phyloP scores from a whole-genome alignment of 92 coral and sea anemone genomes.

The Heliopora coerulea region DNA sequence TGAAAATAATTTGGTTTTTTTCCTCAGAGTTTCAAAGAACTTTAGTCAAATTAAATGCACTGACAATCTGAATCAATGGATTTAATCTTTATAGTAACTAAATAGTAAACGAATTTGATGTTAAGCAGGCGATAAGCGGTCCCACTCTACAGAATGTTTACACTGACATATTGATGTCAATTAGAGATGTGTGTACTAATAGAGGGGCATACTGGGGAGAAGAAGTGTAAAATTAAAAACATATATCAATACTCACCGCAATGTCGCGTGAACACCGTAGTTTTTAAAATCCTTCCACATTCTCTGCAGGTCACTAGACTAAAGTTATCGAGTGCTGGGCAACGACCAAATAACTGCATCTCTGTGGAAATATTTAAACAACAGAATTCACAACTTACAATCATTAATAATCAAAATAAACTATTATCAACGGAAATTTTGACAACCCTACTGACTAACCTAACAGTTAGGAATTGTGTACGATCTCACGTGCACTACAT shows the following conservation, averaged over 20 bases:
- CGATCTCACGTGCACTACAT: not conserved
- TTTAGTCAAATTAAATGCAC: too few relatives aligned
- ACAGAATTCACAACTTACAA: too few relatives aligned
- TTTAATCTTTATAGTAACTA: too few relatives aligned
- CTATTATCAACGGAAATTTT: not conserved
- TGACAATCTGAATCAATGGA: too few relatives aligned
- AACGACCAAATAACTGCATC: conserved; percentile 88
- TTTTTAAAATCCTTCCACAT: conserved; percentile 82
- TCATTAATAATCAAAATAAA: conserved; percentile 4
- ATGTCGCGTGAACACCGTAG: conserved; percentile 75
- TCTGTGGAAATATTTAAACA: conserved; percentile 63
- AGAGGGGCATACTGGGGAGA: not conserved
- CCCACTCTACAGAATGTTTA: not conserved
- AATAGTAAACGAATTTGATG: not conserved
- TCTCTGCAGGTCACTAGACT: conserved; percentile 77
- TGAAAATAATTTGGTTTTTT: too few relatives aligned
- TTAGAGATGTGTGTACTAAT: not conserved
- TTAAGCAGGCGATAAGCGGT: not conserved
- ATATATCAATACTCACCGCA: conserved; percentile 74
- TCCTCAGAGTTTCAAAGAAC: too few relatives aligned
- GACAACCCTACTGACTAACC: conserved; percentile 3
- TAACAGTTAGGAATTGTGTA: conserved; percentile 1
- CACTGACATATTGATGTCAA: not conserved
- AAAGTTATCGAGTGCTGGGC: conserved; percentile 91
- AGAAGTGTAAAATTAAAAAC: not conserved